phyloP scores from a whole-genome alignment of 2,888 invertebrate species.

The Smittia aterrima region DNA sequence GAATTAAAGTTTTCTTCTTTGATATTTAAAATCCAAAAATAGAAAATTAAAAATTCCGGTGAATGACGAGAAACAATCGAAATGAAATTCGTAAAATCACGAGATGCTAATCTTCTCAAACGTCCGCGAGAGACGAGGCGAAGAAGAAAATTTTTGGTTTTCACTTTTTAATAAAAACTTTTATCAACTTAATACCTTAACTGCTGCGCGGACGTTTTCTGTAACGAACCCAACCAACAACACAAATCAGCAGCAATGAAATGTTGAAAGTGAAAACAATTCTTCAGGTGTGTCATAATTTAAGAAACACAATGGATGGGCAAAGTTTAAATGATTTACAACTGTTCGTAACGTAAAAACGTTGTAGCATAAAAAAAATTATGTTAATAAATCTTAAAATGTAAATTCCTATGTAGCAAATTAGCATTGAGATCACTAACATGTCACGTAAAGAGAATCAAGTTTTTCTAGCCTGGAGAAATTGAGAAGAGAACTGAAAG shows the following conservation, averaged over 20 bases:
- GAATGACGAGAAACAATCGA: slow-evolving; percentile 3
- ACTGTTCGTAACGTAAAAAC: background rate
- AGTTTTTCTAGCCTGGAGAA: too few species aligned
- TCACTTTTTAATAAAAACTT: background rate
- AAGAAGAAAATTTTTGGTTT: slow-evolving; percentile 5
- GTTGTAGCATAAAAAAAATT: background rate
- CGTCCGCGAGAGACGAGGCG: background rate
- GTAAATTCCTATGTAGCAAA: background rate
- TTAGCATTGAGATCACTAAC: slow-evolving; percentile 3
- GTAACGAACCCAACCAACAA: slow-evolving; percentile 9
- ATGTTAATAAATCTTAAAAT: background rate
- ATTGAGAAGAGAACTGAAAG: too few species aligned
- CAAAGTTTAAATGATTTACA: background rate
- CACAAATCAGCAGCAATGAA: background rate
- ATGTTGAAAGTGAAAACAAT: slow-evolving; percentile 29
- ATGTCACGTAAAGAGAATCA: background rate
- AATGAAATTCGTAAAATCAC: background rate
- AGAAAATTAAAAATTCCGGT: background rate
- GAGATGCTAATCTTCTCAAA: background rate
- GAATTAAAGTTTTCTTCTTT: background rate
- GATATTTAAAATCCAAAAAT: background rate
- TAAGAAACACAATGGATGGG: slow-evolving; percentile 14
- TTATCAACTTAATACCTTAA: background rate
- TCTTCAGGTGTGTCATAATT: slow-evolving; percentile 18
- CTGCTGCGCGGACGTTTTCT: background rate